Conservation (phyloP, 2,113 vertebrate species). For the Echinops telfairi region DNA sequence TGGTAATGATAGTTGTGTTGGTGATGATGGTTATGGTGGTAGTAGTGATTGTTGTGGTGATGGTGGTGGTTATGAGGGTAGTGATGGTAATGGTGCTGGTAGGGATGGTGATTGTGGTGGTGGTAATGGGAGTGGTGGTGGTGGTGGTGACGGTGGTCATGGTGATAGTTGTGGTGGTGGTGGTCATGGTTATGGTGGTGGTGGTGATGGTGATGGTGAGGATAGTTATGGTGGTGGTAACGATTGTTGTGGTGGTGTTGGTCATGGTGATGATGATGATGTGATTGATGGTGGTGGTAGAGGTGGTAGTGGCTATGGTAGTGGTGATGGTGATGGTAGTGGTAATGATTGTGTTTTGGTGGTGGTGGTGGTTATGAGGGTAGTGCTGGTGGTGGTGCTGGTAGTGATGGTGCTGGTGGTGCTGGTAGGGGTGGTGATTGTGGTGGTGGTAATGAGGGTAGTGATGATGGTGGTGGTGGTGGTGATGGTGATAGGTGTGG, state of each 20-base stretch:
- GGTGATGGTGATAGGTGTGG: no score
- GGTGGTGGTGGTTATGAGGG: rapidly evolving
- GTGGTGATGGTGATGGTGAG: rapidly evolving
- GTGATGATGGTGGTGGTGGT: rapidly evolving
- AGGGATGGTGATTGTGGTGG: rapidly evolving
- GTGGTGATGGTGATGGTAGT: background rate
- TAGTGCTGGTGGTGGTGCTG: rapidly evolving
- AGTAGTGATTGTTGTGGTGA: background rate
- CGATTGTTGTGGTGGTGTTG: background rate
- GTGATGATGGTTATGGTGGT: background rate
- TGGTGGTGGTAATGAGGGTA: rapidly evolving
- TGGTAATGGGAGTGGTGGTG: rapidly evolving
- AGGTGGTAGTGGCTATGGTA: rapidly evolving
- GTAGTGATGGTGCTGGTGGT: background rate
- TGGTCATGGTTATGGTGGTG: background rate
- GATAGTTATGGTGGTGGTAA: rapidly evolving
- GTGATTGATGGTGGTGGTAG: rapidly evolving
- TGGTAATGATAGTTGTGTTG: rapidly evolving
- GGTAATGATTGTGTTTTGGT: background rate
- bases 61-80: background rate
- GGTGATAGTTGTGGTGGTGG: rapidly evolving
- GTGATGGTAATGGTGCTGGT: rapidly evolving
- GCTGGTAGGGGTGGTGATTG: rapidly evolving
- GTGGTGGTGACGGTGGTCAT: rapidly evolving
- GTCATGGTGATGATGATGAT: background rate